Base-by-base conservation (phyloP, 1,140 invertebrate genomes). In the Saccostrea cuccullata region DNA sequence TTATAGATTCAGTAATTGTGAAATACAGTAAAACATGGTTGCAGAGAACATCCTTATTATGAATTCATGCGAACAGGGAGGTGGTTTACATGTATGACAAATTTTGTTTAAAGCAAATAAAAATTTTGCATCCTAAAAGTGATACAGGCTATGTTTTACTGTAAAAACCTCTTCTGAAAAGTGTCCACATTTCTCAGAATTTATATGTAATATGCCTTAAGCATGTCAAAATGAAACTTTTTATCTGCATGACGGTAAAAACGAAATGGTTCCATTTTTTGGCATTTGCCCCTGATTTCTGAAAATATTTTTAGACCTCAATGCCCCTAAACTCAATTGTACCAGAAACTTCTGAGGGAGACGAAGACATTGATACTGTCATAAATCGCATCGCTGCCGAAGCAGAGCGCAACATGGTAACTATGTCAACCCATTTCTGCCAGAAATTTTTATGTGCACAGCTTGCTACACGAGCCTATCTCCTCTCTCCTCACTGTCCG, bases 291-390 rank as follows among this genome's bases (percentile, higher is more conserved):
- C 58, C 58, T 64, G 58, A 64, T 64, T n/a, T 64, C 17, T 64
- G n/a, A 64, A 0, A 64, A 64, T 64, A 64, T 64, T 64, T 77
- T 77, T 77, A 77, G 70, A 77, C 26, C 70, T 77, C 70, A 30
- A 77, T 77, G 70, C 70, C 70, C 70, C 70, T 77, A 77, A 77
- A 77, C 30, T 77, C 70, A 77, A 77, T 77, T 3, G 26, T 77
- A 30, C 70, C 70, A 5, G 70, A 77, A 23, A 26, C 30, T 30
- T 77, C 70, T 13, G 70, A 77, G 70, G 70, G 91, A 40, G 92
- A 93, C 85, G 92, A 92, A 47, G 91, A 92, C 77, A 91, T 93
- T 55, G 92, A 93, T 82, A 89, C 92, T 15, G 91, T 91, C 20
- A 92, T 92, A 20, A 58, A 85, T 15, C 26, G 56, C 20, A 85